Conservation (phyloP, 2,113 vertebrate genomes). For the Carassius auratus region DNA sequence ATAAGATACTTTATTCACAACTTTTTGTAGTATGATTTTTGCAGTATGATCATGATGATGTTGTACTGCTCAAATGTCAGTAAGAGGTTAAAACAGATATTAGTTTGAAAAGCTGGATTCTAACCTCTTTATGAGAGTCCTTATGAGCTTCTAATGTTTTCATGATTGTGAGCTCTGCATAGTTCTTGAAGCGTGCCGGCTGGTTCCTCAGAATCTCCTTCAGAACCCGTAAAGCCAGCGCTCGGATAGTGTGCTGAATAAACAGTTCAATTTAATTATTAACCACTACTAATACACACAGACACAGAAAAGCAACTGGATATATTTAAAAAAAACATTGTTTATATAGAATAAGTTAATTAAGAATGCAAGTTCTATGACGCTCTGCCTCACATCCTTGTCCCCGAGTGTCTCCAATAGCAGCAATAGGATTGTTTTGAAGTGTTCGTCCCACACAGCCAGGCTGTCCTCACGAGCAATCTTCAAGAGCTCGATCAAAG, state of each 20-base stretch:
- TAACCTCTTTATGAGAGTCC: constrained; percentile 97
- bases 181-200: constrained; percentile 96
- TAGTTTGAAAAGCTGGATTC: background rate
- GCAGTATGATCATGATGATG: background rate
- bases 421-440: constrained; percentile 95
- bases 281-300: background rate
- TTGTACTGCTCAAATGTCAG: background rate
- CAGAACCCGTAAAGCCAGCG: constrained; percentile 90
- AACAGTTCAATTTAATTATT: background rate
- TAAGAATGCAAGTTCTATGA: background rate
- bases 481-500: constrained; percentile 93
- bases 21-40: background rate
- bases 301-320: background rate
- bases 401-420: constrained; percentile 95
- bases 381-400: constrained; percentile 83
- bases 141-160: constrained; percentile 99
- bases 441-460: constrained; percentile 98
- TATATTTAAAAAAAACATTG: background rate
- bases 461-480: constrained; percentile 93
- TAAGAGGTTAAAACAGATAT: background rate
- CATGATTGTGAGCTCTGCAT: constrained; percentile 97
- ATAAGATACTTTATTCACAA: background rate
- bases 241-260: constrained; percentile 90
- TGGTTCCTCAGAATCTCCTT: constrained; percentile 97
- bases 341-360: background rate